Conservation (phyloP, 2,113 vertebrate genomes). For the Eretmochelys imbricata region DNA sequence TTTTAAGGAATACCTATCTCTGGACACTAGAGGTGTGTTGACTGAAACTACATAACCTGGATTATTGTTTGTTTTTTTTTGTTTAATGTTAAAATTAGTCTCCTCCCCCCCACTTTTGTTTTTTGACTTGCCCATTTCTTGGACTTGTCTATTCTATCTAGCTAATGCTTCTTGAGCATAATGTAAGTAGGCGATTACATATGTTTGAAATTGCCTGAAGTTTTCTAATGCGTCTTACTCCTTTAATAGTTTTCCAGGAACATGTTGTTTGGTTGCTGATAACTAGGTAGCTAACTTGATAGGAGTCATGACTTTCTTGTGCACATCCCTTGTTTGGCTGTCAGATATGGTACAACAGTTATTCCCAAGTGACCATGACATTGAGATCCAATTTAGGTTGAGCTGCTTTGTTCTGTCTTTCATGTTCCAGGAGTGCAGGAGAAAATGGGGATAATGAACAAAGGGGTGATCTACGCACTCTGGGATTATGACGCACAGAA, state of each 20-base stretch:
- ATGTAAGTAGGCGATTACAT: not conserved
- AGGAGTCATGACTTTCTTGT: not conserved
- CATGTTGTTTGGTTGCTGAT: not conserved
- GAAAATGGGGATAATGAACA: slow-evolving; percentile 99
- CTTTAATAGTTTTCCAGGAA: not conserved
- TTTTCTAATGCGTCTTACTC: not conserved
- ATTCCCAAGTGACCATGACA: not conserved
- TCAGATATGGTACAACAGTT: not conserved
- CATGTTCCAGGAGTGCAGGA: slow-evolving; percentile 91
- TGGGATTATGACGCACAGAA: slow-evolving; percentile 92
- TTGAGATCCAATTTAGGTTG: not conserved
- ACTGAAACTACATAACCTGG: not conserved
- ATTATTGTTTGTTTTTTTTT: not conserved
- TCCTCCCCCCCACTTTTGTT: not conserved
- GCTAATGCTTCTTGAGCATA: fast-evolving
- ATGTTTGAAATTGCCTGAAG: not conserved
- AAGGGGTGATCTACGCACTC: slow-evolving; percentile 92
- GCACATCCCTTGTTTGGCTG: not conserved
- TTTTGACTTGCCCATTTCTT: not conserved
- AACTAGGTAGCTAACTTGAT: not conserved
- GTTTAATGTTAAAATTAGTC: not conserved
- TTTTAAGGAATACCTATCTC: not conserved
- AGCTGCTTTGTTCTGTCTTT: not conserved
- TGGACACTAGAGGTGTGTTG: not conserved
- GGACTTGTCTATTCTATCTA: not conserved